Conservation (phyloP, 2,113 vertebrate genomes). For the Crocuta crocuta region DNA sequence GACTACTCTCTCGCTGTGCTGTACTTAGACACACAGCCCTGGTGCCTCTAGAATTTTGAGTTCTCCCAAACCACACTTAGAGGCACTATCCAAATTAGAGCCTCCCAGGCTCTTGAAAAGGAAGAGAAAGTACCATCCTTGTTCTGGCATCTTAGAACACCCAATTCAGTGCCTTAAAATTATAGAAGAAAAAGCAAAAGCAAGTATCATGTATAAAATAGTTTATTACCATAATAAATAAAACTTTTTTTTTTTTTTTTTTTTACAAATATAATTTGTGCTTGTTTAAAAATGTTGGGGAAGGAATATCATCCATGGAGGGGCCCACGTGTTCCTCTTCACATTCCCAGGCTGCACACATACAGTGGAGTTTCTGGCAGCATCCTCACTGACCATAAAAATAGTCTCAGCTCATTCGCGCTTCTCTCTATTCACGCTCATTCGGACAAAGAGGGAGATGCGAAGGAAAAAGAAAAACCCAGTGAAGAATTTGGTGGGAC, state of each 20-base stretch:
- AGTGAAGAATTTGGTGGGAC: conserved; percentile 79
- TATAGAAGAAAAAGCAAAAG: conserved; percentile 67
- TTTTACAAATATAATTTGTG: conserved; percentile 97
- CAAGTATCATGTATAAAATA: conserved; percentile 94
- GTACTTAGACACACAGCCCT: background rate
- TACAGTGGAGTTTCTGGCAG: conserved; percentile 86
- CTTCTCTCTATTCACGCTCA: conserved; percentile 86
- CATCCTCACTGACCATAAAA: conserved; percentile 91
- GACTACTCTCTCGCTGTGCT: fast-evolving
- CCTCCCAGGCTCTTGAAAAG: background rate
- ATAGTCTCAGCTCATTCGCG: conserved; percentile 86
- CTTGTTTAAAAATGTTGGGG: conserved; percentile 94
- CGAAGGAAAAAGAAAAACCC: conserved; percentile 78
- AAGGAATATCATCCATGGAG: conserved; percentile 86
- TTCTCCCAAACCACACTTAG: background rate
- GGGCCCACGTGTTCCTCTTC: conserved; percentile 84
- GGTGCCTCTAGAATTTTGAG: background rate
- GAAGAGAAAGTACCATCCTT: background rate
- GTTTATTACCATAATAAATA: conserved; percentile 97
- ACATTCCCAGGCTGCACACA: conserved; percentile 86
- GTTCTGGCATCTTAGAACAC: background rate
- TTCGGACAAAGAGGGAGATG: conserved; percentile 87
- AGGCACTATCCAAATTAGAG: background rate
- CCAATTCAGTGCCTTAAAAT: background rate
- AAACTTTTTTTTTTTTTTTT: conserved; percentile 86